Percentiles rank a stretch among this genome's conserved stretches.
Conservation (phyloP, 2,113 vertebrate species). For the Dolichotis patagonum region DNA sequence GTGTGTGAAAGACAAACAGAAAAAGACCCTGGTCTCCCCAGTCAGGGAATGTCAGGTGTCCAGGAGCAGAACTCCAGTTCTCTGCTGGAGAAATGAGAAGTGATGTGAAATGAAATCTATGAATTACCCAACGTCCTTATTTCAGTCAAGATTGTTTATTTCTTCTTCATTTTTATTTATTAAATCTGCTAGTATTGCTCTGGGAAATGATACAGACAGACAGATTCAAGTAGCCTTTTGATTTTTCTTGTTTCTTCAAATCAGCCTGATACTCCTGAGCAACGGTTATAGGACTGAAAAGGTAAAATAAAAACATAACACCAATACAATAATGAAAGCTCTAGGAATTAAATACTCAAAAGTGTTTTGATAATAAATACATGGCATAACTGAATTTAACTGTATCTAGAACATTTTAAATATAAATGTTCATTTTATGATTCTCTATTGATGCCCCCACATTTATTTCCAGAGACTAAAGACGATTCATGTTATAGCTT, state of each 20-base stretch:
- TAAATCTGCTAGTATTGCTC: not conserved
- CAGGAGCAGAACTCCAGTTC: not conserved
- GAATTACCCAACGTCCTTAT: not conserved
- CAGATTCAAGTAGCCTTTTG: conserved; percentile 3
- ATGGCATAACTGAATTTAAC: not conserved
- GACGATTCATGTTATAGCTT: not conserved
- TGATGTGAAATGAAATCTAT: conserved; percentile 21
- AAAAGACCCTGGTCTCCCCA: not conserved
- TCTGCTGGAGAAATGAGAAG: not conserved
- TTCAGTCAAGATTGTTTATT: not conserved
- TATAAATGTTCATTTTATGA: conserved; percentile 13
- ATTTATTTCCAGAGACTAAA: not conserved
- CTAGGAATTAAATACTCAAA: not conserved
- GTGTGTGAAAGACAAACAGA: not conserved
- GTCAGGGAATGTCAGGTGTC: not conserved
- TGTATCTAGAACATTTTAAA: conserved; percentile 7
- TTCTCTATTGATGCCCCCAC: not conserved
- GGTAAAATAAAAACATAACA: not conserved
- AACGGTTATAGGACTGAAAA: not conserved
- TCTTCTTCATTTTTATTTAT: not conserved
- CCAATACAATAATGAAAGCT: not conserved
- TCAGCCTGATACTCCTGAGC: not conserved
- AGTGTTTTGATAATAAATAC: not conserved
- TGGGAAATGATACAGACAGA: not conserved
- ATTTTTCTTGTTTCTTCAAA: conserved; percentile 49